A percentile compares a stretch with the other conserved stretches of the same genome.
phyloP scores from a whole-genome alignment of 2,888 invertebrate species.

The Maniola hyperantus region DNA sequence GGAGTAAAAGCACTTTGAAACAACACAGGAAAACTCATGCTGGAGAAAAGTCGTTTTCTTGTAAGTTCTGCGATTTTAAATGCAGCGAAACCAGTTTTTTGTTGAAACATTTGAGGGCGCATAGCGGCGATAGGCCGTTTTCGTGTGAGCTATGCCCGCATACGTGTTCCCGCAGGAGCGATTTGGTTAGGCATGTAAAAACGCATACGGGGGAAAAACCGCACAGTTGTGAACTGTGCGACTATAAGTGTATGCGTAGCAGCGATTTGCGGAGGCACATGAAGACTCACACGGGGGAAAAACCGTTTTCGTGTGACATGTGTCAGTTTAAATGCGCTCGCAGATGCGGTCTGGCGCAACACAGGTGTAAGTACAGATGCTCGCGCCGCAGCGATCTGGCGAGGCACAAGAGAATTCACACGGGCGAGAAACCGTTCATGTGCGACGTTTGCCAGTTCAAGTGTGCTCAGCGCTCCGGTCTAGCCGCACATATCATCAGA shows the following conservation, averaged over 20 bases:
- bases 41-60: not conserved
- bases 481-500: too few species aligned
- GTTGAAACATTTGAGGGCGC: not conserved
- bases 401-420: not conserved
- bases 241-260: not conserved
- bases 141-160: not conserved
- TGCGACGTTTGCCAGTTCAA: not conserved
- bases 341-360: not conserved
- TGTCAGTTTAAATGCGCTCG: not conserved
- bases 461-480: not conserved
- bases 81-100: not conserved
- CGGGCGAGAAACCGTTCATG: not conserved
- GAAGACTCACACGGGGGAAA: not conserved
- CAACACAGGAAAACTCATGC: not conserved
- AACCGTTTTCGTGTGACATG: not conserved
- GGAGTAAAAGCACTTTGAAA: not conserved
- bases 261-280: not conserved
- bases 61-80: not conserved
- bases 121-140: not conserved
- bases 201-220: constrained; percentile 15
- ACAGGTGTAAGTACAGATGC: not conserved
- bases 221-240: not conserved
- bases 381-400: not conserved
- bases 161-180: not conserved
- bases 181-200: not conserved